phyloP scores from a whole-genome alignment of 1,140 invertebrate species.

The Planococcus citri region DNA sequence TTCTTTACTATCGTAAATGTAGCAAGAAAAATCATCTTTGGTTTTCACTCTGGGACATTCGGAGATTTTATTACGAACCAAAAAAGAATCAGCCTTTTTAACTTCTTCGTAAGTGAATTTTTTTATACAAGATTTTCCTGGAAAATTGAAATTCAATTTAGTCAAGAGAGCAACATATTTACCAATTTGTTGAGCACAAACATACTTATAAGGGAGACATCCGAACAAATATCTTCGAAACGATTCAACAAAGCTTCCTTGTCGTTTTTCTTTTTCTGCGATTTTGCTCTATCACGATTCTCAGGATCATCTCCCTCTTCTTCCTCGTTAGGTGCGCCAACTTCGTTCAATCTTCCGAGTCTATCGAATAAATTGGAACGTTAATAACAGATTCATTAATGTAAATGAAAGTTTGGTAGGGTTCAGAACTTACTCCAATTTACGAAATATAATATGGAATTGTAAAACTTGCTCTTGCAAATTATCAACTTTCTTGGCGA shows the following conservation, averaged over 20 bases:
- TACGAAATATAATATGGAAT: not conserved
- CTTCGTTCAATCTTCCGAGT: not conserved
- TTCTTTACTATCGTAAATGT: constrained; percentile 17
- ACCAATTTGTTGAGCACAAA: not conserved
- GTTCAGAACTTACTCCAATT: not conserved
- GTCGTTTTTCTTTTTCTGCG: constrained; percentile 9
- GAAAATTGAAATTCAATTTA: not conserved
- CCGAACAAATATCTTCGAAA: not conserved
- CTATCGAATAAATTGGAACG: not conserved
- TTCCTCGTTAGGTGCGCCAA: not conserved
- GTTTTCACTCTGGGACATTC: constrained; percentile 15
- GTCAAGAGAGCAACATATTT: not conserved
- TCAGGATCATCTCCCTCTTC: not conserved
- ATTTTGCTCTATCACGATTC: not conserved
- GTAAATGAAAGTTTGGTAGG: not conserved
- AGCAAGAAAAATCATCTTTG: constrained; percentile 12
- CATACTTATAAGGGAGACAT: not conserved
- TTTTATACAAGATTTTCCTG: not conserved
- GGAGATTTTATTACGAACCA: constrained; percentile 5
- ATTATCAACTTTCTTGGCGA: constrained; percentile 13
- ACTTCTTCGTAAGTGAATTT: not conserved
- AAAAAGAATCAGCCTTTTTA: constrained; percentile 11
- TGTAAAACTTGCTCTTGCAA: not conserved
- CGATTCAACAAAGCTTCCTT: not conserved
- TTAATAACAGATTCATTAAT: too few relatives aligned